A percentile compares a stretch with the other conserved stretches of the same genome.
phyloP scores from a whole-genome alignment of 2,113 vertebrate species.

The Heteronetta atricapilla region DNA sequence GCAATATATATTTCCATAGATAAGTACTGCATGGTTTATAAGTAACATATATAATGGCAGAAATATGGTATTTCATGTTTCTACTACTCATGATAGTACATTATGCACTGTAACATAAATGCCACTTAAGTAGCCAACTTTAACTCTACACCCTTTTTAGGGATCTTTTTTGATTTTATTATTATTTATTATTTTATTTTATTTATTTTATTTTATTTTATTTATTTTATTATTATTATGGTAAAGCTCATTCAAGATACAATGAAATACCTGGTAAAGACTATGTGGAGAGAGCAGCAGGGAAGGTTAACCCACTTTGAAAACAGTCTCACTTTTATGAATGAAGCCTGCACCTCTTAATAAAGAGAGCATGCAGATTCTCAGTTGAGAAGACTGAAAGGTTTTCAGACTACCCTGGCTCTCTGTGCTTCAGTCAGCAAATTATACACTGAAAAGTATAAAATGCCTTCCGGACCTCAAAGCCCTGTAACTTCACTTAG shows the following conservation, averaged over 20 bases:
- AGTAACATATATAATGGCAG: background rate
- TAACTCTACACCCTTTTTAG: conserved; percentile 22
- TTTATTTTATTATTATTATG: conserved; percentile 17
- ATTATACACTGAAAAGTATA: background rate
- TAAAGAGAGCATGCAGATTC: background rate
- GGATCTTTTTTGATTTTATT: background rate
- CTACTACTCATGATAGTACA: background rate
- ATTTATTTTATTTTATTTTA: background rate
- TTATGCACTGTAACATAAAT: conserved; percentile 20
- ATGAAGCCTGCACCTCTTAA: conserved; percentile 56
- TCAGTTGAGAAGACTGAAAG: conserved; percentile 18
- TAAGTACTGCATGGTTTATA: background rate
- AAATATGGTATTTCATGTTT: conserved; percentile 26
- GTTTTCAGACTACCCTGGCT: background rate
- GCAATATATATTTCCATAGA: background rate
- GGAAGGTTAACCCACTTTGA: conserved; percentile 23
- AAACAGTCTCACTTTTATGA: conserved; percentile 35
- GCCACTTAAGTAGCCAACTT: conserved; percentile 12
- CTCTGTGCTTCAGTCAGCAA: background rate
- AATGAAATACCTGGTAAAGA: conserved; percentile 40
- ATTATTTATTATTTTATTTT: background rate
- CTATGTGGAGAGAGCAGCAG: conserved; percentile 27
- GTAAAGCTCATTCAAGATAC: conserved; percentile 16
- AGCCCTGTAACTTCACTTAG: background rate
- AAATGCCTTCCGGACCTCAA: background rate